Base-by-base conservation (phyloP, 1,140 invertebrate genomes). In the Pectinophora gossypiella region DNA sequence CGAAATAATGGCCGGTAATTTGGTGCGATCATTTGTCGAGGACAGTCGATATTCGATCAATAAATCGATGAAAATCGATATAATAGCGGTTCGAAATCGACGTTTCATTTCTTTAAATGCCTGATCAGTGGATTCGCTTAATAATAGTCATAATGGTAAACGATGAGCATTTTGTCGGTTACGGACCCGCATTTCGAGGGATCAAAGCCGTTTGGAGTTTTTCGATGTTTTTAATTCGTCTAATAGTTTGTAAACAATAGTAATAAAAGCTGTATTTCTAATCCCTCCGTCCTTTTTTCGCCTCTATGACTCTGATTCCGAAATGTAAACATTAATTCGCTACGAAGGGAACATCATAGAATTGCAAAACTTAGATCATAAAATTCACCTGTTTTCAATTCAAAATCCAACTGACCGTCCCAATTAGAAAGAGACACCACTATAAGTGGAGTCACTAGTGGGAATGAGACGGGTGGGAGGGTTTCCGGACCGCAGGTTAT, bases 61-160 rank as follows among this genome's bases (percentile, higher is more conserved):
- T 85, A 85, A 84, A 85, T 86, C 80, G 82, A 81, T 78, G 75
- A 72, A 75, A 82, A 82, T 78, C 72, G 76, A 69, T 73, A 78
- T 83, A 84, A 84, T 86, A 70, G 72, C 73, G 63, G 80, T 66
- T 68, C 54, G 63, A 59, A 78, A 78, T 77, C 70, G 77, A 74
- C 78, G 74, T 83, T 86, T 86, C 72, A 86, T 86, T 86, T 86
- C 79, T 86, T 80, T 83, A 86, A 86, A 86, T 86, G 77, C 64
- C 64, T 81, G 72, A 76, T 84, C 72, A 85, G 70, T 68, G 72
- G 64, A 75, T 77, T 76, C 69, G 61, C 65, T 64, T 83, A 83
- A 86, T 86, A 79, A 83, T 83, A 78, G 76, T 81, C 48, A 84
- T 86, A 78, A 79, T 71, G 56, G 53, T 72, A 79, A 78, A 75